Evolutionary conservation across 2,888 invertebrate species (phyloP).

Genomic region (Globia sparganii): DNA sequence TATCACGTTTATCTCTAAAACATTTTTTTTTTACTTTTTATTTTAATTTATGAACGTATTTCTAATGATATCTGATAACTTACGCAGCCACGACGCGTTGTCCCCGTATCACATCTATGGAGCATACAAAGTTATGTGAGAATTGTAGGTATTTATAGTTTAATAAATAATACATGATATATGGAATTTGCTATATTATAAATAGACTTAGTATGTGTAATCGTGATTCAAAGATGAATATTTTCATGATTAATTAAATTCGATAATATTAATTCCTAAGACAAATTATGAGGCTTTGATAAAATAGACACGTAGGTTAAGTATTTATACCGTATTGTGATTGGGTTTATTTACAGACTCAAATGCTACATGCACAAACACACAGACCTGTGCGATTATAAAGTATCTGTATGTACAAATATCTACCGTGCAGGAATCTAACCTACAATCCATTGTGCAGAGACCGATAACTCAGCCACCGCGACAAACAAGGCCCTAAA

Average conservation of each 20-base stretch:
- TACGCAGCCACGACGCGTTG: conserved; percentile 62
- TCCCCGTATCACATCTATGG: conserved; percentile 62
- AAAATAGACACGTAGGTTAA: conserved; percentile 21
- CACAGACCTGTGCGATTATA: neutral
- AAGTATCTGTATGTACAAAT: conserved; percentile 2
- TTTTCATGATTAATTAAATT: conserved; percentile 28
- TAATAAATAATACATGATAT: neutral
- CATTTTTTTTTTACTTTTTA: conserved; percentile 56
- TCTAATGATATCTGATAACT: conserved; percentile 65
- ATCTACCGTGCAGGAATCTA: conserved; percentile 15
- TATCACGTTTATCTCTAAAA: conserved; percentile 48
- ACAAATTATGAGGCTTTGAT: neutral
- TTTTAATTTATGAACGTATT: conserved; percentile 25
- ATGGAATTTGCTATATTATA: conserved; percentile 16
- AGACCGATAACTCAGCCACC: neutral
- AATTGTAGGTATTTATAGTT: conserved; percentile 18
- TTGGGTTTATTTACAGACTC: conserved; percentile 25
- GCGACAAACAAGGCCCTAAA: conserved; percentile 8
- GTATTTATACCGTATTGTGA: neutral
- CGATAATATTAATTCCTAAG: neutral
- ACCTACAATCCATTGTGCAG: neutral
- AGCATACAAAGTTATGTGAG: conserved; percentile 56
- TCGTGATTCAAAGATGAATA: conserved; percentile 2
- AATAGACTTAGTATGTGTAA: conserved; percentile 13
- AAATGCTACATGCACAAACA: conserved; percentile 29